These are phyloP conservation scores for Eurystomus glaucurus DNA, from an alignment of 2,797 vertebrate genomes.

Conservation along the genomic window DNA sequence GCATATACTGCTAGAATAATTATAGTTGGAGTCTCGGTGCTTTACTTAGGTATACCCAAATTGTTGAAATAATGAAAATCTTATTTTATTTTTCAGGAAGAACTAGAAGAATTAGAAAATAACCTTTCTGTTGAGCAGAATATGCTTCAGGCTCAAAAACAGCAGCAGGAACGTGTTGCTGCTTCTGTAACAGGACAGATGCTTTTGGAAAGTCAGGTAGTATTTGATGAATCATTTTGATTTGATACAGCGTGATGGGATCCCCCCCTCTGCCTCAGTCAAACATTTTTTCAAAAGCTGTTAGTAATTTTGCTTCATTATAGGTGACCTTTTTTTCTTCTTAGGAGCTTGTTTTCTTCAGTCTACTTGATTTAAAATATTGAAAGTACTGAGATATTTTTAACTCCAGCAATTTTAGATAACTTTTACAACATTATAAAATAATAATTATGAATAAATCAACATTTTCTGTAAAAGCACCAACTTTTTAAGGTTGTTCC, in stretches of 20 bases:
- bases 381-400: background rate
- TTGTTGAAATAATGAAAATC: background rate
- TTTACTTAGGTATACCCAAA: background rate
- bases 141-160: conserved; percentile 88
- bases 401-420: background rate
- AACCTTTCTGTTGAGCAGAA: conserved; percentile 89
- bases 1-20: background rate
- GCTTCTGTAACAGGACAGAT: conserved; percentile 96
- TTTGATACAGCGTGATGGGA: background rate
- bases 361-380: background rate
- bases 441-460: background rate
- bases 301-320: background rate
- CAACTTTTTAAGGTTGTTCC: background rate
- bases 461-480: background rate
- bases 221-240: background rate
- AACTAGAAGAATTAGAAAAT: conserved; percentile 90
- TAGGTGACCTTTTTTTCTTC: background rate
- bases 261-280: accelerated
- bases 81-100: conserved; percentile 84
- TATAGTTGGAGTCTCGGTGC: background rate
- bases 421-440: background rate
- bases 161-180: conserved; percentile 93
- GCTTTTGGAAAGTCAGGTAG: conserved; percentile 96
- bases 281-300: background rate
- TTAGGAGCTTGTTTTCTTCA: background rate